Evolutionary conservation across 2,888 invertebrate genomes (phyloP).

Genomic region (Drosophila neutralis): DNA sequence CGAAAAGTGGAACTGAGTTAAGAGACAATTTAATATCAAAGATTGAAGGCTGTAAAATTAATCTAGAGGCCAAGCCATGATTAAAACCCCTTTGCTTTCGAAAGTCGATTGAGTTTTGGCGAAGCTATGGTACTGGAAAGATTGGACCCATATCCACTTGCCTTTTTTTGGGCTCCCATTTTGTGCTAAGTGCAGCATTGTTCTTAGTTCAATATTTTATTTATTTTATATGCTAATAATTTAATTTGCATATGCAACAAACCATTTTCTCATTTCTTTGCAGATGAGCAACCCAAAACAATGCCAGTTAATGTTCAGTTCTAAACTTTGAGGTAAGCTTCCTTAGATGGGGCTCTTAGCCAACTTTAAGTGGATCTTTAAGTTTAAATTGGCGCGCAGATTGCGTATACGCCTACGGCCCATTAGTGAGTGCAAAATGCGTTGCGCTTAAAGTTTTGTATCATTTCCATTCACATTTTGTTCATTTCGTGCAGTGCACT

Average conservation of each 20-base stretch:
- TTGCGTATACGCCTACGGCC: conserved; percentile 65
- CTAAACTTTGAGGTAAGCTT: conserved; percentile 12
- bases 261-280: conserved; percentile 14
- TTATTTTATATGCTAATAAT: not conserved
- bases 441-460: conserved; percentile 21
- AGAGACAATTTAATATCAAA: not conserved
- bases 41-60: too few relatives aligned
- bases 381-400: conserved; percentile 44
- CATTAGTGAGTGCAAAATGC: conserved; percentile 45
- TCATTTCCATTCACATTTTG: conserved; percentile 19
- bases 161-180: too few relatives aligned
- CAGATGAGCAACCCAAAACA: conserved; percentile 31
- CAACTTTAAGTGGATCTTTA: not conserved
- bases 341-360: not conserved
- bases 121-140: not conserved
- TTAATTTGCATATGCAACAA: not conserved
- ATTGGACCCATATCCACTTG: too few relatives aligned
- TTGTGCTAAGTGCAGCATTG: too few relatives aligned
- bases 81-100: not conserved
- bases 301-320: not conserved
- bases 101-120: not conserved
- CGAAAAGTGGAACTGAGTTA: conserved; percentile 31
- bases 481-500: conserved; percentile 46
- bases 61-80: not conserved
- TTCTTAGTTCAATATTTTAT: not conserved